These are phyloP conservation scores for Dynastes hyllus DNA, from an alignment of 2,888 invertebrate species.

Conservation along the genomic window DNA sequence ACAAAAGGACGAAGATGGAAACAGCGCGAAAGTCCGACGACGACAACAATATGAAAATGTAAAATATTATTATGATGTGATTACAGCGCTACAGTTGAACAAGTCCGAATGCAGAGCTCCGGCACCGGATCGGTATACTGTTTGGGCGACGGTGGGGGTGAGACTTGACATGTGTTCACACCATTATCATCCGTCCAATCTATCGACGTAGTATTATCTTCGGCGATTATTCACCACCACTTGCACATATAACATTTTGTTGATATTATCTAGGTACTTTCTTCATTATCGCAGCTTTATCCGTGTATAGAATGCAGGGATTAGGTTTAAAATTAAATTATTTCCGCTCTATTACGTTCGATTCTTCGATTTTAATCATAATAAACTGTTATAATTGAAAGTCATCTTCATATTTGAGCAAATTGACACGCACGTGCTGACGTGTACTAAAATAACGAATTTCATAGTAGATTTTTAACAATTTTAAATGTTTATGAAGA, in stretches of 20 bases:
- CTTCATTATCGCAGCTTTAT: background rate
- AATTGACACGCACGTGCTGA: too few species aligned
- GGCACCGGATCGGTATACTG: slow-evolving; percentile 34
- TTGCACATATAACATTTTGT: slow-evolving; percentile 13
- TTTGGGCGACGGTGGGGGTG: slow-evolving; percentile 65
- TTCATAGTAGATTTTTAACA: too few species aligned
- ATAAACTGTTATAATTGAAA: too few species aligned
- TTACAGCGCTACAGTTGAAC: slow-evolving; percentile 80
- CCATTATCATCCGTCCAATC: slow-evolving; percentile 46
- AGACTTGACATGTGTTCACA: slow-evolving; percentile 62
- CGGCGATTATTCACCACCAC: slow-evolving; percentile 39
- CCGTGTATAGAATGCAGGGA: background rate
- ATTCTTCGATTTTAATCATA: too few species aligned
- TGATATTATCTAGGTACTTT: slow-evolving; percentile 1
- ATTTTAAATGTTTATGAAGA: too few species aligned
- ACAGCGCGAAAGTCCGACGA: slow-evolving; percentile 63
- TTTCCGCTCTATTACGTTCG: too few species aligned
- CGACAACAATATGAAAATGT: slow-evolving; percentile 71
- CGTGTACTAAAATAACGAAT: too few species aligned
- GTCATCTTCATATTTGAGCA: too few species aligned
- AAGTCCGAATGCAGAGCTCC: slow-evolving; percentile 72
- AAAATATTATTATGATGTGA: slow-evolving; percentile 79
- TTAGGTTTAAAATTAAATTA: background rate
- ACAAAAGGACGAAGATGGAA: slow-evolving; percentile 52
- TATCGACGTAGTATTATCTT: slow-evolving; percentile 42